Evolutionary conservation across 2,888 invertebrate genomes (phyloP).

Genomic region (Tenthredo distinguenda): DNA sequence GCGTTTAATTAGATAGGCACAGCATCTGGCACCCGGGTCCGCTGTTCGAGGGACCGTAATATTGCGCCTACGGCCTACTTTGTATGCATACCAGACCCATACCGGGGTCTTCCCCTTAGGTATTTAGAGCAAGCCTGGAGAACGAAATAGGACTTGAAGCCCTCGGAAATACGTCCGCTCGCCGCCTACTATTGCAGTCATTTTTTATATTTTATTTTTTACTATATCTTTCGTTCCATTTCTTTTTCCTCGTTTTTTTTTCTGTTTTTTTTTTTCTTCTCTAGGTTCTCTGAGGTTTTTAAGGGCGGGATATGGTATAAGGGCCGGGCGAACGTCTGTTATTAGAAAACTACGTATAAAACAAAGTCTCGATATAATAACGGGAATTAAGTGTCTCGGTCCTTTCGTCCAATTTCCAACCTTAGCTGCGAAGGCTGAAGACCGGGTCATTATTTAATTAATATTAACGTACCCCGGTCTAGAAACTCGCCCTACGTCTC

Average conservation of each 20-base stretch:
- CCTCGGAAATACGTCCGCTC: slow-evolving; percentile 39
- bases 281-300: not conserved
- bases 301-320: not conserved
- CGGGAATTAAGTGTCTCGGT: slow-evolving; percentile 31
- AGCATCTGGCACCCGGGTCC: slow-evolving; percentile 51
- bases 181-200: slow-evolving; percentile 37
- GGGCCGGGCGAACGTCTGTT: not conserved
- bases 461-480: slow-evolving; percentile 16
- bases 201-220: slow-evolving; percentile 40
- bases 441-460: slow-evolving; percentile 9
- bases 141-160: slow-evolving; percentile 46
- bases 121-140: slow-evolving; percentile 54
- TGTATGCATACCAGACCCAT: slow-evolving; percentile 65
- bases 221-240: not conserved
- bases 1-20: slow-evolving; percentile 53
- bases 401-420: not conserved
- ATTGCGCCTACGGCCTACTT: slow-evolving; percentile 67
- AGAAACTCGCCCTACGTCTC: not conserved
- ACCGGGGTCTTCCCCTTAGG: slow-evolving; percentile 53
- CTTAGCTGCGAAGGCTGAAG: not conserved
- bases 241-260: not conserved
- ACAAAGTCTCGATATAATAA: slow-evolving; percentile 38
- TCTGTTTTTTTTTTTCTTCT: not conserved
- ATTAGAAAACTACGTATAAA: slow-evolving; percentile 9
- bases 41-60: slow-evolving; percentile 65